phyloP scores from a whole-genome alignment of 2,888 invertebrate genomes.

The Melieria omissa region DNA sequence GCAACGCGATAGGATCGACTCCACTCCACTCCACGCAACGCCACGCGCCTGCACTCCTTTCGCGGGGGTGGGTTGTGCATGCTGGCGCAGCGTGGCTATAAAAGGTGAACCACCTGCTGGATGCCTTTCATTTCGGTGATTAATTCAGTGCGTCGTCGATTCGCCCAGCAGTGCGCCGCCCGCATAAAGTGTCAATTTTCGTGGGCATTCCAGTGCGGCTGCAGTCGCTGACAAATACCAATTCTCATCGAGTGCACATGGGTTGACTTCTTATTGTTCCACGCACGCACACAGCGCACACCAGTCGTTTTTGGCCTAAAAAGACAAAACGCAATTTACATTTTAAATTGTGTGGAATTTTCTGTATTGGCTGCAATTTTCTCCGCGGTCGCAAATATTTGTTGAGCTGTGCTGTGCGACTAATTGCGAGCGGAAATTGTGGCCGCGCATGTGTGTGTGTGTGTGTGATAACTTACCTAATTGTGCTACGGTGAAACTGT shows the following conservation, averaged over 20 bases:
- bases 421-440: too few species aligned
- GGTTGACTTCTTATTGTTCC: too few species aligned
- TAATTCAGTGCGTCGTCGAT: slow-evolving; percentile 30
- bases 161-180: slow-evolving; percentile 15
- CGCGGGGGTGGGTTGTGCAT: not conserved
- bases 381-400: too few species aligned
- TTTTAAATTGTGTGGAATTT: slow-evolving; percentile 22
- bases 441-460: too few species aligned
- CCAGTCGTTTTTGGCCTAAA: not conserved
- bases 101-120: slow-evolving; percentile 56
- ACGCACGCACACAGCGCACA: too few species aligned
- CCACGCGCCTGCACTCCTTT: not conserved
- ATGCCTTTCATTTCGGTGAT: slow-evolving; percentile 56
- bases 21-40: not conserved
- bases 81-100: slow-evolving; percentile 48
- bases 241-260: too few species aligned
- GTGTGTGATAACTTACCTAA: too few species aligned
- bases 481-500: too few species aligned
- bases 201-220: slow-evolving; percentile 1
- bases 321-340: slow-evolving; percentile 18
- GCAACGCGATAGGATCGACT: too few species aligned
- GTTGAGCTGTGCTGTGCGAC: too few species aligned
- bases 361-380: not conserved
- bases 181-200: slow-evolving; percentile 33
- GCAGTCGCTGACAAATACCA: slow-evolving; percentile 3